These are phyloP conservation scores for Neotragus moschatus DNA, from an alignment of 2,113 vertebrate genomes.

Conservation along the genomic window DNA sequence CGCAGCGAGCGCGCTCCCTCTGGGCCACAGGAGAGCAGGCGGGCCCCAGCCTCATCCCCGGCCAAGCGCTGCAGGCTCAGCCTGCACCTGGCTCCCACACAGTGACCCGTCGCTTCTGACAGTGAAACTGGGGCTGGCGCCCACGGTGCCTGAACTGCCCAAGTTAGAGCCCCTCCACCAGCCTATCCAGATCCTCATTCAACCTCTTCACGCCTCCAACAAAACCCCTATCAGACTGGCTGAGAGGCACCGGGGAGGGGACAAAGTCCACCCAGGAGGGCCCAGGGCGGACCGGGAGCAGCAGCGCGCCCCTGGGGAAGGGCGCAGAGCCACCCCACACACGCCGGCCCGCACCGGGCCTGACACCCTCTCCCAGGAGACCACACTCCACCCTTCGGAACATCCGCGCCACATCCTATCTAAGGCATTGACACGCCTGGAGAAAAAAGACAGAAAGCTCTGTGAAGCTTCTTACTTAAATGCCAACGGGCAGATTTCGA, in stretches of 20 bases:
- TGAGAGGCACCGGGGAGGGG: neutral
- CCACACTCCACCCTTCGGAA: neutral
- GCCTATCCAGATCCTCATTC: neutral
- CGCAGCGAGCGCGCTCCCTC: neutral
- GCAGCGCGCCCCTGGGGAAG: neutral
- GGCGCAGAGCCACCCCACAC: neutral
- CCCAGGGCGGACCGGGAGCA: neutral
- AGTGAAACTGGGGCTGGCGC: conserved; percentile 45
- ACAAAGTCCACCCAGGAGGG: conserved; percentile 21
- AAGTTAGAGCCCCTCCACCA: neutral
- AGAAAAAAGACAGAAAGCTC: neutral
- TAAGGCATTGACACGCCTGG: neutral
- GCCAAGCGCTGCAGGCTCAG: conserved; percentile 85
- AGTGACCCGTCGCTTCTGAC: conserved; percentile 72
- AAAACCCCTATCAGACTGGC: neutral
- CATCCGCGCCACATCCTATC: neutral
- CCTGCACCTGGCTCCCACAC: conserved; percentile 84
- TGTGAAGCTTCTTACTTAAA: conserved; percentile 65
- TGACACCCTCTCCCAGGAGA: conserved; percentile 65
- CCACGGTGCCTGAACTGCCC: neutral
- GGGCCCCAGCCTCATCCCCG: conserved; percentile 14
- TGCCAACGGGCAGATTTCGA: conserved; percentile 65
- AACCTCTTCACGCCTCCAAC: neutral
- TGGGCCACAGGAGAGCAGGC: accelerated
- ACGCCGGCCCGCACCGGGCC: neutral